phyloP scores from a whole-genome alignment of 2,888 invertebrate genomes.

The Drosophila atripex region DNA sequence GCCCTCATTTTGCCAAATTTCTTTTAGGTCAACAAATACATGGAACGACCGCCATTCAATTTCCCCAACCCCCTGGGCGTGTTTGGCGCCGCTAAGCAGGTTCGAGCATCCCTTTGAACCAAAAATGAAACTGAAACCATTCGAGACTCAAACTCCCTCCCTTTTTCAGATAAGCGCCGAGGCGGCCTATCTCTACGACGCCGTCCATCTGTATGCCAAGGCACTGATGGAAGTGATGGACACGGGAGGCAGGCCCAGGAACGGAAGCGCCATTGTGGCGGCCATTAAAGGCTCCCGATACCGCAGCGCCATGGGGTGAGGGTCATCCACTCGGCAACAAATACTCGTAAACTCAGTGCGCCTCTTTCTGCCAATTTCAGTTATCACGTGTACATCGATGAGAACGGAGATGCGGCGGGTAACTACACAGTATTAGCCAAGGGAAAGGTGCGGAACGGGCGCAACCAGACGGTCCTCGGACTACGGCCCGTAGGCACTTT shows the following conservation, averaged over 20 bases:
- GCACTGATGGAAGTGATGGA: slow-evolving; percentile 90
- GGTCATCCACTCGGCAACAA: slow-evolving; percentile 4
- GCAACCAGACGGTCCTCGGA: slow-evolving; percentile 85
- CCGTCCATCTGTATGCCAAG: slow-evolving; percentile 95
- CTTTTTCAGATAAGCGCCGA: slow-evolving; percentile 90
- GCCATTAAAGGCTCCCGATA: slow-evolving; percentile 91
- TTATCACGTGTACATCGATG: slow-evolving; percentile 96
- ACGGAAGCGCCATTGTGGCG: slow-evolving; percentile 92
- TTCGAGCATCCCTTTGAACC: slow-evolving; percentile 72
- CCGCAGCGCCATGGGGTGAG: slow-evolving; percentile 93
- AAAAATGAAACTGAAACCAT: slow-evolving; percentile 23
- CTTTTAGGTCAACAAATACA: slow-evolving; percentile 90
- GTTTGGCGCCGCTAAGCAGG: slow-evolving; percentile 90
- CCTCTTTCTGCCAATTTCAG: slow-evolving; percentile 84
- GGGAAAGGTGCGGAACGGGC: slow-evolving; percentile 82
- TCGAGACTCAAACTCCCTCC: slow-evolving; percentile 1
- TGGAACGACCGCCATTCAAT: slow-evolving; percentile 94
- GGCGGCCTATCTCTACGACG: slow-evolving; percentile 96
- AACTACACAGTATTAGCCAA: slow-evolving; percentile 94
- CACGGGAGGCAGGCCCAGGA: slow-evolving; percentile 88
- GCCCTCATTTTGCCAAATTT: slow-evolving; percentile 4
- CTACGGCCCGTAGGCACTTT: slow-evolving; percentile 92
- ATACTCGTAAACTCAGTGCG: slow-evolving; percentile 16
- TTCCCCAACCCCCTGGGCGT: slow-evolving; percentile 91
- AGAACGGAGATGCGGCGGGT: slow-evolving; percentile 95